phyloP scores from a whole-genome alignment of 2,888 invertebrate genomes.

The Melanostoma mellinum region DNA sequence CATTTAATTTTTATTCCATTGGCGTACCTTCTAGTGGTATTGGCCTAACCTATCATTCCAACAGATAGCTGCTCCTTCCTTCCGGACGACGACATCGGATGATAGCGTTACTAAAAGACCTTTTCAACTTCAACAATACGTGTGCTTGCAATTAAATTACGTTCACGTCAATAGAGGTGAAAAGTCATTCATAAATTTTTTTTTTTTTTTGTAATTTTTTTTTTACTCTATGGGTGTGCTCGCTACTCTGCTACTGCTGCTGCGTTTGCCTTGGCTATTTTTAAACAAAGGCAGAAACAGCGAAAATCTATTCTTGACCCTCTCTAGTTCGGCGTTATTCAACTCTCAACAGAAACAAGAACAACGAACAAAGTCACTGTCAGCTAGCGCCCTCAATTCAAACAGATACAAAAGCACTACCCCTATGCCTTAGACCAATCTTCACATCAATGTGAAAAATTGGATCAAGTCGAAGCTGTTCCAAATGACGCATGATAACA shows the following conservation, averaged over 20 bases:
- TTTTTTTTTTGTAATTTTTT: neutral
- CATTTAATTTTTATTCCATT: conserved; percentile 63
- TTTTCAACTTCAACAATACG: conserved; percentile 7
- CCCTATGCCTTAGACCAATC: neutral
- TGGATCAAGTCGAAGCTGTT: conserved; percentile 43
- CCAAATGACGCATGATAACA: conserved; percentile 32
- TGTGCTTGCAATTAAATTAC: conserved; percentile 48
- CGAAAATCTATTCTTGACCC: conserved; percentile 35
- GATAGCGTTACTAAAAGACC: conserved; percentile 25
- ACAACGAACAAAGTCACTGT: conserved; percentile 50
- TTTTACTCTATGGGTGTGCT: neutral
- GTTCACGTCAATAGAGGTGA: conserved; percentile 6
- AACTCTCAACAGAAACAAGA: conserved; percentile 5
- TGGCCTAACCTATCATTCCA: conserved; percentile 42
- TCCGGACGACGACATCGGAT: conserved; percentile 39
- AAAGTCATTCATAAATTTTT: conserved; percentile 17
- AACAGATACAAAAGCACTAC: neutral
- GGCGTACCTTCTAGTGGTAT: conserved; percentile 27
- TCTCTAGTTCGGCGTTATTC: conserved; percentile 3
- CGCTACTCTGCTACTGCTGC: too few species aligned
- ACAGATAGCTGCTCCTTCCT: conserved; percentile 43
- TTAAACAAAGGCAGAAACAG: neutral
- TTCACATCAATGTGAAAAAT: conserved; percentile 43
- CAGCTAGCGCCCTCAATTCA: conserved; percentile 22
- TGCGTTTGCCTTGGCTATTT: too few species aligned